Conservation (phyloP, 2,113 vertebrate species). For the Mystacornis crossleyi region DNA sequence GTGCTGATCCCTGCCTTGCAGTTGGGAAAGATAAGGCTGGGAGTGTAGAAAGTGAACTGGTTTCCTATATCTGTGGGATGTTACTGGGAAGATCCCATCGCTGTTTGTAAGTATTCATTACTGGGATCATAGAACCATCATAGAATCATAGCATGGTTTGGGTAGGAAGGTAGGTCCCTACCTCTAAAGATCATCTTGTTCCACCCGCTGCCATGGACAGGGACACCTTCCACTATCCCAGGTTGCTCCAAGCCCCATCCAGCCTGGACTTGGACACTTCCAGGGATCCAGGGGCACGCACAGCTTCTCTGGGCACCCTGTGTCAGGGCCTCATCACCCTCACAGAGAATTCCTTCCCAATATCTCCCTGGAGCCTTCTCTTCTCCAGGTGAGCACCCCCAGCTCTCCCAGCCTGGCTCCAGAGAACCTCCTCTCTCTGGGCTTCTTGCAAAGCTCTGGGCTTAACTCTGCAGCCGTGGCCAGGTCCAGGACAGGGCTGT, state of each 20-base stretch:
- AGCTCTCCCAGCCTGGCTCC: neutral
- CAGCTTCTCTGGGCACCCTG: neutral
- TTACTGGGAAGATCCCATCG: neutral
- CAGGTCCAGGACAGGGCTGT: neutral
- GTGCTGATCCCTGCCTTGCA: neutral
- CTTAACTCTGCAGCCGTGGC: neutral
- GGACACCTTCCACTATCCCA: neutral
- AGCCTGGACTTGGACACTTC: neutral
- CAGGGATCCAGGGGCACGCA: neutral
- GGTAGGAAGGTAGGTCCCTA: neutral
- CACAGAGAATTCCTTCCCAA: fast-evolving
- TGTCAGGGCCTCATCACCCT: neutral
- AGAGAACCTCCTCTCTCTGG: neutral
- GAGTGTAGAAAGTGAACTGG: neutral
- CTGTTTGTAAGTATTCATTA: neutral
- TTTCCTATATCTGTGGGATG: neutral
- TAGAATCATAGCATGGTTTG: neutral
- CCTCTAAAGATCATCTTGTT: neutral
- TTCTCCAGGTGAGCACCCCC: fast-evolving
- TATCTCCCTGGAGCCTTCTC: neutral
- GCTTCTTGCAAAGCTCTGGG: fast-evolving
- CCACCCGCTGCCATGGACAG: neutral
- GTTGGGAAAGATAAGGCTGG: neutral
- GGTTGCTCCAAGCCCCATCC: fast-evolving
- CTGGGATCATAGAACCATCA: neutral